Conservation (phyloP, 2,888 invertebrate genomes). For the Odiellus spinosus region DNA sequence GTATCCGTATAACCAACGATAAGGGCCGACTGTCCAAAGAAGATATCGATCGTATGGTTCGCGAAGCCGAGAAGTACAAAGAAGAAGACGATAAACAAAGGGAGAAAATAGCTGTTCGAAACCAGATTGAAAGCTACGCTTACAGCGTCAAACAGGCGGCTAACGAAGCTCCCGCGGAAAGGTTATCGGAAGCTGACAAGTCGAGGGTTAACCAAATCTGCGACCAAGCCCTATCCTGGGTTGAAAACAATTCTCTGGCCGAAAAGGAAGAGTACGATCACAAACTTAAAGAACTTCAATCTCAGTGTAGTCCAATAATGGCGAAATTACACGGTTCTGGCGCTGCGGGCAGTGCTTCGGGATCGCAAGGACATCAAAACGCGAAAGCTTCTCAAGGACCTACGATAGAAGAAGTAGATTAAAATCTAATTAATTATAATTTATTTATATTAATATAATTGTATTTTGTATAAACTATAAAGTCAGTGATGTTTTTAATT, state of each 20-base stretch:
- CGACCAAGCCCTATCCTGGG: conserved; percentile 52
- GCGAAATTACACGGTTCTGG: conserved; percentile 31
- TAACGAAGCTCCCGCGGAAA: conserved; percentile 33
- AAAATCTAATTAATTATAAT: too few species aligned
- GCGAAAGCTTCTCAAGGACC: too few species aligned
- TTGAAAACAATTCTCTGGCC: conserved; percentile 62
- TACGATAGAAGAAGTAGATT: not conserved
- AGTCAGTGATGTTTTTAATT: too few species aligned
- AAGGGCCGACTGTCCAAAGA: too few species aligned
- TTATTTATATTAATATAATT: too few species aligned
- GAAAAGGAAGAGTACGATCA: too few species aligned
- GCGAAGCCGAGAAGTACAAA: conserved; percentile 60
- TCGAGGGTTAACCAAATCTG: conserved; percentile 37
- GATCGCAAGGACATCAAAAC: too few species aligned
- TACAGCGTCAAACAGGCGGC: conserved; percentile 50
- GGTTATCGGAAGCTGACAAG: too few species aligned
- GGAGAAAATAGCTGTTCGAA: conserved; percentile 52
- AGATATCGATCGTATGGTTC: conserved; percentile 66
- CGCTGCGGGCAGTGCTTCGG: conserved; percentile 1
- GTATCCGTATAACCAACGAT: too few species aligned
- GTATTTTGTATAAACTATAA: too few species aligned
- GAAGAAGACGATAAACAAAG: conserved; percentile 52
- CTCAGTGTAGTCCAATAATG: conserved; percentile 60
- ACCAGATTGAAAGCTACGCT: conserved; percentile 49
- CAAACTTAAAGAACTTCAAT: conserved; percentile 55